Percentiles rank a stretch among this genome's conserved stretches.
phyloP scores from a whole-genome alignment of 2,797 vertebrate genomes.

The Sciurus vulgaris region DNA sequence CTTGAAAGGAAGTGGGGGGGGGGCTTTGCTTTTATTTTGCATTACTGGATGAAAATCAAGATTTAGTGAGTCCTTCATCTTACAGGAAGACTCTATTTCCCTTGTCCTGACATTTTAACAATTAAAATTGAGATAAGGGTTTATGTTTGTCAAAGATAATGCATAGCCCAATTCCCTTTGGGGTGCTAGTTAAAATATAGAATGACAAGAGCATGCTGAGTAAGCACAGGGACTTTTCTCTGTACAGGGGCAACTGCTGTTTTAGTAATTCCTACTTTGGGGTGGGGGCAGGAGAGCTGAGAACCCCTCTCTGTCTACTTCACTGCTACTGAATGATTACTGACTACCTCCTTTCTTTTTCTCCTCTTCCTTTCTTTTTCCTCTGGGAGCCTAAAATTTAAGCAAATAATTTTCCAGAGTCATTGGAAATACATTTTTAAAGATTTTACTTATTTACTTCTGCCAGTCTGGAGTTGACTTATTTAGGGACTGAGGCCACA shows the following conservation, averaged over 20 bases:
- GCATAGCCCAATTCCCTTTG: not conserved
- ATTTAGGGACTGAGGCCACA: not conserved
- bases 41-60: not conserved
- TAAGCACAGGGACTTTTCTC: not conserved
- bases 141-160: not conserved
- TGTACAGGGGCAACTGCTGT: not conserved
- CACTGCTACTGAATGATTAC: not conserved
- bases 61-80: not conserved
- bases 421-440: slow-evolving; percentile 1
- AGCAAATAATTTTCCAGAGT: not conserved
- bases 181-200: not conserved
- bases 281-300: not conserved
- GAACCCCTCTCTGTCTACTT: not conserved
- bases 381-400: not conserved
- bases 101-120: not conserved
- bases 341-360: no score
- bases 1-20: not conserved
- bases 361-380: not conserved
- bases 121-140: slow-evolving; percentile 11
- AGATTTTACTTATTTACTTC: not conserved
- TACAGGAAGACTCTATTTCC: not conserved
- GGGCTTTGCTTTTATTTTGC: not conserved
- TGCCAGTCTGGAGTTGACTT: not conserved
- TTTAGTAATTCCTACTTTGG: not conserved
- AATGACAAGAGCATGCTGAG: not conserved